These are phyloP conservation scores for Leptopilina syphax DNA, from an alignment of 2,888 invertebrate genomes.

Conservation along the genomic window DNA sequence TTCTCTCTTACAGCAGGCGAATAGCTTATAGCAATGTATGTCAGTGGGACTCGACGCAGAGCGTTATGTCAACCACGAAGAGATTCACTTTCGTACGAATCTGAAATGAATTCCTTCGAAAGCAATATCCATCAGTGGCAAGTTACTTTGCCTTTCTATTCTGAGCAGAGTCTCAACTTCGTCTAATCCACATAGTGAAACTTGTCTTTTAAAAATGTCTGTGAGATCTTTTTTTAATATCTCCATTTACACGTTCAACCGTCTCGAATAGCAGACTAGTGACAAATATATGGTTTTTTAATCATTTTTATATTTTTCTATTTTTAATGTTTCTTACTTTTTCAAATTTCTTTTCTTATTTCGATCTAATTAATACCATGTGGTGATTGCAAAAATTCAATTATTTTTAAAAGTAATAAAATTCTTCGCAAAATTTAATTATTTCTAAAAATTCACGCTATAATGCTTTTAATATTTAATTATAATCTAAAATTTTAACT, in stretches of 20 bases:
- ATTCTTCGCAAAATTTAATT: no score
- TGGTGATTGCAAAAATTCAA: no score
- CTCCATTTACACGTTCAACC: background rate
- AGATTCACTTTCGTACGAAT: slow-evolving; percentile 70
- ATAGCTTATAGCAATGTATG: slow-evolving; percentile 62
- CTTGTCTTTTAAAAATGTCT: slow-evolving; percentile 5
- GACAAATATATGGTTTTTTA: no score
- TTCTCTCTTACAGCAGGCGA: slow-evolving; percentile 47
- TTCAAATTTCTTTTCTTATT: no score
- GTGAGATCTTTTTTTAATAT: background rate
- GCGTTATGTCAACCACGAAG: slow-evolving; percentile 68
- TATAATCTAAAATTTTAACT: no score
- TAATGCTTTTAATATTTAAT: no score
- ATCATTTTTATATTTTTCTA: no score
- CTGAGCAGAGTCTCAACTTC: background rate
- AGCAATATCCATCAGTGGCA: slow-evolving; percentile 48
- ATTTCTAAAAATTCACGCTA: no score
- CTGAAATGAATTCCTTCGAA: slow-evolving; percentile 55
- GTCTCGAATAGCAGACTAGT: no score
- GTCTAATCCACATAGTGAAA: slow-evolving; percentile 1
- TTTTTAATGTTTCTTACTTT: no score
- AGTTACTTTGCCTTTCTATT: slow-evolving; percentile 40
- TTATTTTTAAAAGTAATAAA: no score
- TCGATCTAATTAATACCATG: no score
- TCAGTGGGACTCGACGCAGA: slow-evolving; percentile 66